A percentile compares a stretch with the other conserved stretches of the same genome.
Conservation (phyloP, 2,797 vertebrate genomes). For the Leptodactylus fallax region DNA sequence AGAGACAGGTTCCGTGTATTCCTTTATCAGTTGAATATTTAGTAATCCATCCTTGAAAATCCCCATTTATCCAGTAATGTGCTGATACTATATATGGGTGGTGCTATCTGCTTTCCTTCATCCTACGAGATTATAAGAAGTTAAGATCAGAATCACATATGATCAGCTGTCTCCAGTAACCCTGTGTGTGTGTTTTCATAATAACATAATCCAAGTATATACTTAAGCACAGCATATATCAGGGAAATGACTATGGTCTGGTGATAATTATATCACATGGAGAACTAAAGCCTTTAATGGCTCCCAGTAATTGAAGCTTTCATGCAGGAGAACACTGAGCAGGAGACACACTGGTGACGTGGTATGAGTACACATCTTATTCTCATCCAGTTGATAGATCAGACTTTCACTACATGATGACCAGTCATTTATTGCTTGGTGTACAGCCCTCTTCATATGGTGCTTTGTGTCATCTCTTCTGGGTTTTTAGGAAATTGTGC, state of each 20-base stretch:
- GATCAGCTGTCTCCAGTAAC: conserved; percentile 24
- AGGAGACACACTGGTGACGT: not conserved
- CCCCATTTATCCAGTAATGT: not conserved
- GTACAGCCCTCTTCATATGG: not conserved
- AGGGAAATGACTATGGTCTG: conserved; percentile 44
- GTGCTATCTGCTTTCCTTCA: not conserved
- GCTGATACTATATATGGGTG: conserved; percentile 1
- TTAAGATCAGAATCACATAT: no score
- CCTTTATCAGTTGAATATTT: not conserved
- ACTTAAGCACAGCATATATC: conserved; percentile 18
- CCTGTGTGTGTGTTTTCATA: conserved; percentile 38
- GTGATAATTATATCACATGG: conserved; percentile 39
- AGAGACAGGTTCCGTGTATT: not conserved
- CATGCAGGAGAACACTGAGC: conserved; percentile 35
- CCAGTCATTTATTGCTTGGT: not conserved
- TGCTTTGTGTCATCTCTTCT: no score
- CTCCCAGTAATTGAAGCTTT: conserved; percentile 33
- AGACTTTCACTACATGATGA: not conserved
- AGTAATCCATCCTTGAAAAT: not conserved
- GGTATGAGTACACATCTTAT: not conserved
- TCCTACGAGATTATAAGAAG: no score
- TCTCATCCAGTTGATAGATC: not conserved
- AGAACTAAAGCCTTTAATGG: conserved; percentile 15
- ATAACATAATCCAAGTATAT: conserved; percentile 31
- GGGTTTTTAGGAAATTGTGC: no score